Base-by-base conservation (phyloP, 2,888 invertebrate genomes). In the Ectobius pallidus region DNA sequence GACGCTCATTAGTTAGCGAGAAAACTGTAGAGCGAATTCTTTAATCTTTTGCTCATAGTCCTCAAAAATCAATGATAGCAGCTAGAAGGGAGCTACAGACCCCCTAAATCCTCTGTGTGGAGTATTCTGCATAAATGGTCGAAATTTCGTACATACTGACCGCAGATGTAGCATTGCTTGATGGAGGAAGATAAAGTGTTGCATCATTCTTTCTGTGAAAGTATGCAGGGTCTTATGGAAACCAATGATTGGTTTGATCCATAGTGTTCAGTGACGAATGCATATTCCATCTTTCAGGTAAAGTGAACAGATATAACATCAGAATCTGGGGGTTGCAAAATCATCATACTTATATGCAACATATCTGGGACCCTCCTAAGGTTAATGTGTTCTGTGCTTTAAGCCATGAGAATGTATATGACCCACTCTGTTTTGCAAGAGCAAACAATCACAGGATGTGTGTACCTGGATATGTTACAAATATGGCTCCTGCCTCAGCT, bases 391-490 rank as follows among this genome's bases (percentile, higher is more conserved):
- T 67, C 34, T 46, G 44, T 20, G 30, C 46, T 16, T 32, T 46
- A 44, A 27, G 22, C 39, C 22, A 20, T 6, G 7, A n/a, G 16
- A 63, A 63, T 22, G 3, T 67, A 4, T 46, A 46, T 30, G 46
- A 46, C 1, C 46, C 67, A 25, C 16, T 46, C 34, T 67, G 44
- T 11, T 67, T 67, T 67, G 25, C 27, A n/a, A n/a, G n/a, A n/a
- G n/a, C n/a, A n/a, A n/a, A n/a, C 1, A 16, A 67, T 42, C 16
- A 67, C 4, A 2, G 27, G 67, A 46, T 2, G 34, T 1, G 25
- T 18, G 46, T 46, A 67, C 25, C 46, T 46, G 1, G 27, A 67
- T 11, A 25, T 67, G 46, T n/a, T n/a, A n/a, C 44, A 67, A 20
- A 1, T 6, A 22, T 63, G 39, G 63, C 20, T 63, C 4, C 9